phyloP scores from a whole-genome alignment of 2,113 vertebrate species.

The Thryonomys swinderianus region DNA sequence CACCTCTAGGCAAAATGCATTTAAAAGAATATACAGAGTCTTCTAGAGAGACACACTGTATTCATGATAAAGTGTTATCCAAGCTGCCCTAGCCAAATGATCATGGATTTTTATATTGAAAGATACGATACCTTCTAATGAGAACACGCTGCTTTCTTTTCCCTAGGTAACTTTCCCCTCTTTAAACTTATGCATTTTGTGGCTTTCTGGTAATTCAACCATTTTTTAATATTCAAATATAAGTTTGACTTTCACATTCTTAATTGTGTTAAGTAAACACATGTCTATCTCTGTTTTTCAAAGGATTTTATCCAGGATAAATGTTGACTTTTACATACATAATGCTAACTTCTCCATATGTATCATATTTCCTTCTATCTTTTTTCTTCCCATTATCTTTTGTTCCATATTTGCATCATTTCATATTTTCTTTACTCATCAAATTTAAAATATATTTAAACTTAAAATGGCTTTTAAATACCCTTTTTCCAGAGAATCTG shows the following conservation, averaged over 20 bases:
- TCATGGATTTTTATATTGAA: not conserved
- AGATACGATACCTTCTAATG: not conserved
- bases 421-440: not conserved
- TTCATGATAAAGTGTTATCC: not conserved
- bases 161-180: not conserved
- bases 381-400: not conserved
- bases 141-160: not conserved
- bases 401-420: not conserved
- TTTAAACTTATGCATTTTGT: not conserved
- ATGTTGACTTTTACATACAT: not conserved
- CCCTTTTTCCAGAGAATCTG: not conserved
- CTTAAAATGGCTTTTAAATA: not conserved
- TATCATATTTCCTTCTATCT: not conserved
- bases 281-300: not conserved
- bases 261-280: not conserved
- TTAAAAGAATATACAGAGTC: not conserved
- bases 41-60: not conserved
- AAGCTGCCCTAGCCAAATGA: not conserved
- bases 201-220: not conserved
- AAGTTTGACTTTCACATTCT: not conserved
- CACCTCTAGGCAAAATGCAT: not conserved
- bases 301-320: not conserved
- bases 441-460: not conserved
- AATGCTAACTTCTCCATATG: not conserved
- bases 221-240: not conserved